These are phyloP conservation scores for Drosophila takahashii DNA, from an alignment of 1,140 invertebrate genomes.

Conservation along the genomic window DNA sequence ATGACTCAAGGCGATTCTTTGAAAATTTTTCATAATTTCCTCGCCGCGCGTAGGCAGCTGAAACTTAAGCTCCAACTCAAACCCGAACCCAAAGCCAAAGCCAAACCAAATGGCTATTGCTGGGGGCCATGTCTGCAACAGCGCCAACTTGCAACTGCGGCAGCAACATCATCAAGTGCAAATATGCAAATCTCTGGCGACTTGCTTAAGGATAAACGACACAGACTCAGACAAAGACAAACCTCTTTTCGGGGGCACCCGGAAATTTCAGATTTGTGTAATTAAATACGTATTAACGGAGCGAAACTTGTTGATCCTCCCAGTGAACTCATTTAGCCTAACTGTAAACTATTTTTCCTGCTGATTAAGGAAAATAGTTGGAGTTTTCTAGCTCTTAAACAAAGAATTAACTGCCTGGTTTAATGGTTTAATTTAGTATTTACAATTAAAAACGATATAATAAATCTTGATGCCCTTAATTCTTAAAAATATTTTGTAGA, in stretches of 20 bases:
- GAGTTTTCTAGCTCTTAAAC: too few species aligned
- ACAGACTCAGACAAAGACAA: constrained; percentile 48
- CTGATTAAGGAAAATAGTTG: too few species aligned
- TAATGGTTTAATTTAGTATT: too few species aligned
- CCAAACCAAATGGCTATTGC: constrained; percentile 38
- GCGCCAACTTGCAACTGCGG: constrained; percentile 34
- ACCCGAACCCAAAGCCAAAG: constrained; percentile 33
- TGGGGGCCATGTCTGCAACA: constrained; percentile 39
- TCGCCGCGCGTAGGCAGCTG: constrained; percentile 68
- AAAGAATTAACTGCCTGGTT: too few species aligned
- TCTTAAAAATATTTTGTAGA: neutral
- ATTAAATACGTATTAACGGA: constrained; percentile 56
- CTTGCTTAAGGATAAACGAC: constrained; percentile 47
- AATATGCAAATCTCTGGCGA: constrained; percentile 72
- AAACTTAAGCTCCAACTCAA: constrained; percentile 17
- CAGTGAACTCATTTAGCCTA: constrained; percentile 26
- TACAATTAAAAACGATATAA: too few species aligned
- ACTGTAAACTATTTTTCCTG: constrained; percentile 15
- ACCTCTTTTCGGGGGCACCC: constrained; percentile 41
- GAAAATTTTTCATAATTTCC: constrained; percentile 73
- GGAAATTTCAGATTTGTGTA: constrained; percentile 57
- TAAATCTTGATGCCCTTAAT: neutral
- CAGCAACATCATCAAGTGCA: constrained; percentile 77
- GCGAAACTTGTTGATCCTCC: constrained; percentile 40
- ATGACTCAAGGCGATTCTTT: constrained; percentile 80